Conservation (phyloP, 2,113 vertebrate genomes). For the Turdus rufiventris region DNA sequence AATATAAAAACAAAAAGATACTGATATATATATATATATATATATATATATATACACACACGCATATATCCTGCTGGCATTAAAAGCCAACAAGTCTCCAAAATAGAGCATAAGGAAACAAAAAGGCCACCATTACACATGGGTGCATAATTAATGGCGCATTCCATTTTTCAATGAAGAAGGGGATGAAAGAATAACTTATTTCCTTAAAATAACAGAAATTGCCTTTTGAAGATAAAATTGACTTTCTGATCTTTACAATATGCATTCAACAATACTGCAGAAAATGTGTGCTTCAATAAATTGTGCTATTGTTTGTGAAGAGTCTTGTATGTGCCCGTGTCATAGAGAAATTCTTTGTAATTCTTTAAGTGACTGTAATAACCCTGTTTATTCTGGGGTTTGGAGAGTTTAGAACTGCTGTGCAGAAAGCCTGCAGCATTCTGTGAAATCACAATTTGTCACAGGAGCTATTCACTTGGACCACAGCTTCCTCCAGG, state of each 20-base stretch:
- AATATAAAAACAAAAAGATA: background rate
- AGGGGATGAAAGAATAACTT: background rate
- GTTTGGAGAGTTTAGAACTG: background rate
- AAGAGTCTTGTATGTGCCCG: background rate
- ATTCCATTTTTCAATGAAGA: background rate
- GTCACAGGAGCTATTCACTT: background rate
- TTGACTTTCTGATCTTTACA: background rate
- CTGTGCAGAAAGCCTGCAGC: background rate
- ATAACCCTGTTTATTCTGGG: background rate
- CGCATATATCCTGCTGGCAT: background rate
- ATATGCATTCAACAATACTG: background rate
- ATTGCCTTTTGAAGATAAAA: background rate
- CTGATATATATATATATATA: background rate
- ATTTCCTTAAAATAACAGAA: background rate
- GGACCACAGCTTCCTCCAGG: background rate
- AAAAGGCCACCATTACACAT: background rate
- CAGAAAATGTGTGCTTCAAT: background rate
- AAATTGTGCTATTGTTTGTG: background rate
- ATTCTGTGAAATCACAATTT: background rate
- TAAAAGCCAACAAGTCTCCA: background rate
- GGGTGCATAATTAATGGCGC: rapidly evolving
- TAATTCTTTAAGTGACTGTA: background rate
- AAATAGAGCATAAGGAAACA: background rate
- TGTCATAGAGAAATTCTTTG: background rate
- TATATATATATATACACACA: background rate